Conservation (phyloP, 1,140 invertebrate genomes). For the Heliconius eleuchia region DNA sequence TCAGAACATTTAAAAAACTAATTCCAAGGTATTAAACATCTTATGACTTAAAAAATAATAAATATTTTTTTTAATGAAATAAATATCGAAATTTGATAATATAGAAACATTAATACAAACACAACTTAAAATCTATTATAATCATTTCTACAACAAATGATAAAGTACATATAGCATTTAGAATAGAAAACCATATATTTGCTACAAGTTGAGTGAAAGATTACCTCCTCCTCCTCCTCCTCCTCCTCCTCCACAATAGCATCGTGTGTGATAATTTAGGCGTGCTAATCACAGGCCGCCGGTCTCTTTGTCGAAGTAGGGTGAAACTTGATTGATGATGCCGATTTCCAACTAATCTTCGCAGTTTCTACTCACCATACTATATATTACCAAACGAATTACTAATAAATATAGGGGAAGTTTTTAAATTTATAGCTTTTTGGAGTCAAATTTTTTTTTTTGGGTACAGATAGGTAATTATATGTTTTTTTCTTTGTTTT, state of each 20-base stretch:
- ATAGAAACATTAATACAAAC: neutral
- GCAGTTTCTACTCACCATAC: conserved; percentile 18
- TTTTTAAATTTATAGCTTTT: conserved; percentile 14
- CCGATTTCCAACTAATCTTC: conserved; percentile 49
- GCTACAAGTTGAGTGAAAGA: conserved; percentile 14
- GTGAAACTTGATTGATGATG: conserved; percentile 54
- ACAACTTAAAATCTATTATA: neutral
- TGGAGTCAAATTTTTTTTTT: too few relatives aligned
- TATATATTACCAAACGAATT: conserved; percentile 11
- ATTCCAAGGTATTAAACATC: too few relatives aligned
- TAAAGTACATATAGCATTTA: neutral
- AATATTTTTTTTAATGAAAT: too few relatives aligned
- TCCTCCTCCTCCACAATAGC: conserved; percentile 8
- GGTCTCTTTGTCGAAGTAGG: conserved; percentile 54
- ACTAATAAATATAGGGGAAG: conserved; percentile 9
- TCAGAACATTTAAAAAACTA: too few relatives aligned
- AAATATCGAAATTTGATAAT: neutral
- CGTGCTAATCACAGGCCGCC: conserved; percentile 59
- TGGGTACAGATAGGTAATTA: too few relatives aligned
- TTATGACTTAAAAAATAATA: too few relatives aligned
- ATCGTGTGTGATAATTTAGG: conserved; percentile 55
- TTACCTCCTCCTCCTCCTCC: conserved; percentile 14
- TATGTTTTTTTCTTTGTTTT: too few relatives aligned
- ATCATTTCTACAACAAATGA: neutral
- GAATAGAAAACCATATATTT: conserved; percentile 4